Base-by-base conservation (phyloP, 2,797 vertebrate species). In the Microchirus variegatus region DNA sequence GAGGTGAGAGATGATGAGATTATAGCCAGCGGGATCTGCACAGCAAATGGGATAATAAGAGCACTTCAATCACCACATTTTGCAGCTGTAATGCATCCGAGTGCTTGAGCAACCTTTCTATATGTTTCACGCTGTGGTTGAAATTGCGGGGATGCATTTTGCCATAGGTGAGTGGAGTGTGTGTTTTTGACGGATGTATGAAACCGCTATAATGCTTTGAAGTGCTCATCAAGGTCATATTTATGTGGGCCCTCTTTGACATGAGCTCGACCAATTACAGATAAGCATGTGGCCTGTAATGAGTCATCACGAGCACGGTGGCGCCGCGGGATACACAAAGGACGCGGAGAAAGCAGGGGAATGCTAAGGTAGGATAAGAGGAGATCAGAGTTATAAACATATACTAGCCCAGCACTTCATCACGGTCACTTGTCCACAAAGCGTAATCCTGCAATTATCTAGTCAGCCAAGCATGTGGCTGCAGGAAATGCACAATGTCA, bases 1-100 rank as follows among this genome's bases (percentile, higher is more conserved):
- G 57, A 63, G 57, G 62, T 52, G 72, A 78, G 69, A 83, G 65
- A 62, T 57, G n/a, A 9, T 68, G 52, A 73, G 77, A 87, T 84
- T 77, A 86, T 76, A 67, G 78, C 80, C 83, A 59, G 74, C 75
- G 70, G 84, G 80, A 80, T 75, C 15, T 0, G 14, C 31, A 10
- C 44, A 13, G 75, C 54, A 78, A 80, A 83, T 70, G 75, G 72
- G 78, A 70, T 58, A 67, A 70, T 59, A 73, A 67, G 80, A 73
- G 53, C 63, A 76, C 79, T 82, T 81, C 78, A 67, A 72, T 57
- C 58, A 50, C 15, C 41, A 53, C 57, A 51, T 73, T 71, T 73
- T 63, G 58, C 65, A 74, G 45, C 54, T 62, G 67, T 59, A 49
- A 79, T 59, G 59, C 55, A 61, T 48, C 44, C 11, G 17, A 75